Evolutionary conservation across 2,113 vertebrate genomes (phyloP).

Genomic region (cattle (Bos taurus)): DNA sequence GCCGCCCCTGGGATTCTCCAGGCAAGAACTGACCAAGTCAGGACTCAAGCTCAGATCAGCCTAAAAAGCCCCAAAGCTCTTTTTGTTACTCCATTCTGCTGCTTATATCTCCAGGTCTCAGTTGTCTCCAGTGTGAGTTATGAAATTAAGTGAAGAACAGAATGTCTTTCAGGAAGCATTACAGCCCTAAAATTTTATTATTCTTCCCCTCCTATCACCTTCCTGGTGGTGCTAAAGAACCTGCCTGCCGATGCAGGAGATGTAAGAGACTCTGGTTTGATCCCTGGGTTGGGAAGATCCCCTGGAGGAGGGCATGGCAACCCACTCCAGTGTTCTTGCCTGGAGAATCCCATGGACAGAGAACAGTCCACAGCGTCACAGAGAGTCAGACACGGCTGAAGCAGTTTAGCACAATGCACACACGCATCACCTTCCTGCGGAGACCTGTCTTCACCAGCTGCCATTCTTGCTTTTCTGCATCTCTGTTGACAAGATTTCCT

Average conservation of each 20-base stretch:
- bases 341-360: background rate
- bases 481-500: background rate
- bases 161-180: background rate
- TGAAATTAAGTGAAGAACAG: background rate
- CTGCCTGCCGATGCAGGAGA: background rate
- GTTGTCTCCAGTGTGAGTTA: background rate
- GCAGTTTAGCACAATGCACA: accelerated
- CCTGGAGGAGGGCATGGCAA: background rate
- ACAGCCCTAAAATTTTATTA: background rate
- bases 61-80: background rate
- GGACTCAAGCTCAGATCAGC: background rate
- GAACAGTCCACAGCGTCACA: background rate
- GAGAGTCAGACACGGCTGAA: accelerated
- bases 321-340: background rate
- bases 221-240: background rate
- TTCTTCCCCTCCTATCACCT: background rate
- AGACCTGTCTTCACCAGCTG: background rate
- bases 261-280: background rate
- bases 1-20: too few species aligned
- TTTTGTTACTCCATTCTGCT: background rate
- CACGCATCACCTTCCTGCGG: background rate
- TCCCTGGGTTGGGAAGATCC: background rate
- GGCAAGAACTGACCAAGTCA: background rate
- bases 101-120: background rate
- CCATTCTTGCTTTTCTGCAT: background rate